Conservation (phyloP, 2,888 invertebrate genomes). For the Lasioglossum pauxillum region DNA sequence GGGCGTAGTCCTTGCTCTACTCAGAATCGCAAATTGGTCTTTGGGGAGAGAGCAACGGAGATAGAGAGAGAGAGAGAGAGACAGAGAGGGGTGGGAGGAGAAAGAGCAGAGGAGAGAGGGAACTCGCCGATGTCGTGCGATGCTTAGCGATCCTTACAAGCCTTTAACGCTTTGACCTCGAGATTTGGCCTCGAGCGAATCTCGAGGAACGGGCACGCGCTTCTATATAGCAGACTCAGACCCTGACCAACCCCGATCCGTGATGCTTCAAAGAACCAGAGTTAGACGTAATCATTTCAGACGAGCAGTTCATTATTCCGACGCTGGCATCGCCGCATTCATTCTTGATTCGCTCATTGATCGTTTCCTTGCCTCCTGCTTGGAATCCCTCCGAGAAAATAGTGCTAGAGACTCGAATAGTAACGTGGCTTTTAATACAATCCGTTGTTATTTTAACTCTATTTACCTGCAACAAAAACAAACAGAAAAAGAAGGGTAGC, state of each 20-base stretch:
- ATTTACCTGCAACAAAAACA: neutral
- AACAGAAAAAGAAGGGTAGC: too few relatives aligned
- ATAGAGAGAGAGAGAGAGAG: neutral
- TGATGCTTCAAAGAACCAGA: constrained; percentile 11
- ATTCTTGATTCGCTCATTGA: neutral
- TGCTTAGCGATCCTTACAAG: constrained; percentile 42
- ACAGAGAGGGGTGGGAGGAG: neutral
- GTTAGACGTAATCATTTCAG: constrained; percentile 63
- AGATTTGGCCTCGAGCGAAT: constrained; percentile 38
- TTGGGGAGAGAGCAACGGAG: constrained; percentile 44
- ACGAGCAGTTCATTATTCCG: constrained; percentile 24
- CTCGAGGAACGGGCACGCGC: constrained; percentile 20
- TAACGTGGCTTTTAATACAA: neutral
- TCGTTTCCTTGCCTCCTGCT: neutral
- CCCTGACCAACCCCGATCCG: neutral
- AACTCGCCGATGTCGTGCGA: constrained; percentile 34
- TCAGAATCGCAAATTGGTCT: constrained; percentile 71
- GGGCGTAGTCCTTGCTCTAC: constrained; percentile 68
- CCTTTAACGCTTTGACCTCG: constrained; percentile 60
- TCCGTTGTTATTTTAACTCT: neutral
- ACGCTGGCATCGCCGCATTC: neutral
- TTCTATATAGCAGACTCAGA: constrained; percentile 1
- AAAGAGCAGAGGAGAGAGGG: neutral
- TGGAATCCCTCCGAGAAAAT: neutral
- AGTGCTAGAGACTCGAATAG: too few relatives aligned